Conservation (phyloP, 2,888 invertebrate species). For the Acanthosepion lycidas region DNA sequence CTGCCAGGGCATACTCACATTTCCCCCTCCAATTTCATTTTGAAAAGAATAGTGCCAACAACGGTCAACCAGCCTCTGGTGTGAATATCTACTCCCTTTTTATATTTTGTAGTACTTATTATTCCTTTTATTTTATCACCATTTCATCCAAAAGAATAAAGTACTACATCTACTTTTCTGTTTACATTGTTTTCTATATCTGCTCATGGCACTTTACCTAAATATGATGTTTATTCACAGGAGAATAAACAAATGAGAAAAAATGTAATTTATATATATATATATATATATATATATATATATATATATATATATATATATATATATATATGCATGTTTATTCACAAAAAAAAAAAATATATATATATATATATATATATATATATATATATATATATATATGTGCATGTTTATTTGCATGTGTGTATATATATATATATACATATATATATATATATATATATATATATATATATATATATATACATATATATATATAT, state of each 20-base stretch:
- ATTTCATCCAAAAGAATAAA: constrained; percentile 20
- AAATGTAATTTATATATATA: not conserved
- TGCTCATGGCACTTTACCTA: constrained; percentile 33
- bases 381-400: not conserved
- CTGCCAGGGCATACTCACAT: not conserved
- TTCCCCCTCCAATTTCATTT: constrained; percentile 9
- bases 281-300: not conserved
- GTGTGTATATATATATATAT: not conserved
- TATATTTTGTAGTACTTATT: not conserved
- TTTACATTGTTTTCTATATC: not conserved
- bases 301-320: not conserved
- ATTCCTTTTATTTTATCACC: not conserved
- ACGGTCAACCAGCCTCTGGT: constrained; percentile 33
- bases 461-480: not conserved
- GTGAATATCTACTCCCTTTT: not conserved
- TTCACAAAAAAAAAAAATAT: too few relatives aligned
- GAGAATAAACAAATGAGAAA: not conserved
- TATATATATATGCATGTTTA: not conserved
- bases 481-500: not conserved
- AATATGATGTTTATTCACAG: not conserved
- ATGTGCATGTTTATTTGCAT: too few relatives aligned
- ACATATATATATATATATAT: too few relatives aligned
- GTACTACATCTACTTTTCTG: not conserved
- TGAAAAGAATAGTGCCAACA: constrained; percentile 21
- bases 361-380: not conserved